phyloP scores from a whole-genome alignment of 1,140 invertebrate species.

The Heliconius melpomene region DNA sequence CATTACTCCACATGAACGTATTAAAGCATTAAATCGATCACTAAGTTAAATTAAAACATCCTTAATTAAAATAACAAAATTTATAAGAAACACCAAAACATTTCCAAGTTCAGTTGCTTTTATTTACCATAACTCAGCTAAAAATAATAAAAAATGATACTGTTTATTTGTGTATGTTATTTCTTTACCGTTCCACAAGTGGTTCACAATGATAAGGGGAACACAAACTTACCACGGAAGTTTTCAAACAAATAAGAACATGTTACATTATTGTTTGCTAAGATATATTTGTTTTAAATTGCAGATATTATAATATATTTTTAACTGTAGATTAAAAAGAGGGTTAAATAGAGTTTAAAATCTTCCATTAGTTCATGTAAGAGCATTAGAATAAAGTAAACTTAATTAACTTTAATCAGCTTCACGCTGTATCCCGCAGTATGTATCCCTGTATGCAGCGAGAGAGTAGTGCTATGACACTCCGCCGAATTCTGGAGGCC shows the following conservation, averaged over 20 bases:
- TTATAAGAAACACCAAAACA: conserved; percentile 3
- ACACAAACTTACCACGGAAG: conserved; percentile 16
- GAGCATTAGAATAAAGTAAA: too few relatives aligned
- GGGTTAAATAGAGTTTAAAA: too few relatives aligned
- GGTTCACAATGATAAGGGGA: conserved; percentile 42
- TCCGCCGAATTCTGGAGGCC: too few relatives aligned
- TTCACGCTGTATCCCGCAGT: too few relatives aligned
- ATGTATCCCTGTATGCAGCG: too few relatives aligned
- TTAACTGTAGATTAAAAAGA: too few relatives aligned
- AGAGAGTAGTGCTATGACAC: too few relatives aligned
- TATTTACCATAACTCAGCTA: conserved; percentile 30
- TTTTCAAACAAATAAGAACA: background rate
- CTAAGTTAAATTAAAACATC: background rate
- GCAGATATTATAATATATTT: too few relatives aligned
- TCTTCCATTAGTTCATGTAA: too few relatives aligned
- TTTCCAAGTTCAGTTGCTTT: conserved; percentile 1
- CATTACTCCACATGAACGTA: background rate
- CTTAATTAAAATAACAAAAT: conserved; percentile 21
- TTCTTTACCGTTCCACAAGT: conserved; percentile 57
- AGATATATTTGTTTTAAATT: background rate
- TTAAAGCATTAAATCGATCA: background rate
- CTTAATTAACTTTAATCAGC: too few relatives aligned
- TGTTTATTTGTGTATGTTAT: conserved; percentile 53
- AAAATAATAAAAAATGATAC: conserved; percentile 38
- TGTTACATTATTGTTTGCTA: background rate